These are phyloP conservation scores for Acrocephalus arundinaceus DNA, from an alignment of 2,113 vertebrate species.

Conservation along the genomic window DNA sequence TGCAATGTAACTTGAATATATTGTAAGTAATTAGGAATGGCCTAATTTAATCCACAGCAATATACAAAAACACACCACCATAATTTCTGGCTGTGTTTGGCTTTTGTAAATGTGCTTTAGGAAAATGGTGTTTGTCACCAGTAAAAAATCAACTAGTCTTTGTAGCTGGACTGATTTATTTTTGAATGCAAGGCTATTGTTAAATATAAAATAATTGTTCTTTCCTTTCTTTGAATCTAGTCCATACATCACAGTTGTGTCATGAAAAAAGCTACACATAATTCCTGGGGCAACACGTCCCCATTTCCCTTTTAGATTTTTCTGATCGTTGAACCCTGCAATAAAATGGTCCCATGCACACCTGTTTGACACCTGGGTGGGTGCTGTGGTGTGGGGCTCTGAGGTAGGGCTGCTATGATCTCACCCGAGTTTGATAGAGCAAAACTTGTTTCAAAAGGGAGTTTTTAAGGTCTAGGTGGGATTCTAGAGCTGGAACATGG, in stretches of 20 bases:
- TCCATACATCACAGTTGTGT: conserved; percentile 18
- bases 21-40: neutral
- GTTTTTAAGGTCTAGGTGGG: neutral
- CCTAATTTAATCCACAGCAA: neutral
- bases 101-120: neutral
- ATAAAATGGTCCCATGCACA: conserved; percentile 37
- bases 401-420: neutral
- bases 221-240: neutral
- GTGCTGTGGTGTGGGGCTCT: neutral
- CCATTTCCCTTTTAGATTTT: conserved; percentile 45
- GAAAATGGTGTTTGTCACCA: neutral
- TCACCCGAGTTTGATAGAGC: neutral
- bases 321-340: conserved; percentile 47
- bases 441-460: conserved; percentile 5
- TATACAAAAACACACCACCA: neutral
- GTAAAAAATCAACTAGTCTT: conserved; percentile 2
- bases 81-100: neutral
- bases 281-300: conserved; percentile 46
- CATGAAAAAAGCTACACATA: neutral
- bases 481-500: neutral
- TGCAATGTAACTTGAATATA: neutral
- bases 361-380: conserved; percentile 38
- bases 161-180: conserved; percentile 47
- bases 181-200: conserved; percentile 7
- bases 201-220: neutral